Conservation (phyloP, 2,797 vertebrate species). For the Tokudaia tokunoshimensis region DNA sequence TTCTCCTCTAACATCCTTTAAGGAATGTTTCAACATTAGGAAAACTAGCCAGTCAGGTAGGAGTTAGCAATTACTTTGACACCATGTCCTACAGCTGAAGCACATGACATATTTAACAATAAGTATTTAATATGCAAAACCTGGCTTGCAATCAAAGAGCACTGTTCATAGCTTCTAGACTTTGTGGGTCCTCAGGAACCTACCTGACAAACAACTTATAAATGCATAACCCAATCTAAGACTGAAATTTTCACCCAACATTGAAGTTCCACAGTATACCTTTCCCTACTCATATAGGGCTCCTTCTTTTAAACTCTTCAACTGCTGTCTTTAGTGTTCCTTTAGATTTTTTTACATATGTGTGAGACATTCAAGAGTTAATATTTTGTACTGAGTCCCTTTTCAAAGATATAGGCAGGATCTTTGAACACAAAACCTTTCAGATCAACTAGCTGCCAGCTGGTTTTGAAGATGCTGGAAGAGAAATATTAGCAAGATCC, state of each 20-base stretch:
- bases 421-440: background rate
- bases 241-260: background rate
- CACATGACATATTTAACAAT: background rate
- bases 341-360: background rate
- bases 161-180: background rate
- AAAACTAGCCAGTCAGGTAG: background rate
- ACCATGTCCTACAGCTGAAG: background rate
- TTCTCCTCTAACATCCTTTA: no score
- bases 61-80: no score
- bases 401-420: no score
- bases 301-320: background rate
- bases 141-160: background rate
- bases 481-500: background rate
- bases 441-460: background rate
- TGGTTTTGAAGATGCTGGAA: background rate
- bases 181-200: background rate
- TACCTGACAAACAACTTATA: background rate
- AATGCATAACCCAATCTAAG: no score
- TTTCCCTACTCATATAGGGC: no score
- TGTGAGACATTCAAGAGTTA: background rate
- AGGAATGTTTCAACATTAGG: background rate
- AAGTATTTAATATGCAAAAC: background rate
- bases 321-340: background rate
- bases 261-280: background rate
- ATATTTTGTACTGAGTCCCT: background rate